Evolutionary conservation across 1,140 invertebrate species (phyloP), one percentile per base, ranked within the genome.

Genomic region (Cephus cinctus): DNA sequence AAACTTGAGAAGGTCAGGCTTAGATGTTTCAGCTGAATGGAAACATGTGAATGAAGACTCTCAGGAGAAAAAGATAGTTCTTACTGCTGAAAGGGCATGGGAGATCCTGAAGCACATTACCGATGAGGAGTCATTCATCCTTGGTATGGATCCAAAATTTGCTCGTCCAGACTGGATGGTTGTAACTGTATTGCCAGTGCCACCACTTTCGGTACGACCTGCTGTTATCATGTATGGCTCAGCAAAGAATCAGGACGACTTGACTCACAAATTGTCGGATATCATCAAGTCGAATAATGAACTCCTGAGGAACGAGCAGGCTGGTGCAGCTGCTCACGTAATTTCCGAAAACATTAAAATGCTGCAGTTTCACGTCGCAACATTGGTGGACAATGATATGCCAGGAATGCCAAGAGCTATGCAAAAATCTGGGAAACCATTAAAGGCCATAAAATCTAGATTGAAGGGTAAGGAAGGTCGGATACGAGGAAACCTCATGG

Each of bases 141-240:
- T 99, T 36, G 97, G 96, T 38, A 96, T 96, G 92, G 93, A 97
- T 69, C 92, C 92, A 0, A 92, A 93, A 70, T 98, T 87, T 78
- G 91, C 96, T 0, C 80, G 97, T 39, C 98, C 98, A 9, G 97
- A 99, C 80, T 99, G 97, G 96, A 98, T 99, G 96, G 89, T 99
- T 35, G 81, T 96, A 2, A 98, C 96, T 5, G 94, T 98, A 3
- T 75, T 99, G 41, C 97, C 98, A 5, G 98, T 99, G 0, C 96
- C 98, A 8, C 97, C 98, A 3, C 71, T 99, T 4, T 84, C 90
- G 1, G 89, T 92, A 0, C 81, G 97, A 60, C 98, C 98, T 1
- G 96, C 97, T 39, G 97, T 99, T 4, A 94, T 99, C 11, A 99
- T 99, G 92, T 96, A 97, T 76, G 97, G 98, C 12, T 94, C 96